Percentiles rank a stretch among this genome's conserved stretches.
Evolutionary conservation across 2,888 invertebrate species (phyloP).

Genomic region (Cataglyphis rosenhaueri): DNA sequence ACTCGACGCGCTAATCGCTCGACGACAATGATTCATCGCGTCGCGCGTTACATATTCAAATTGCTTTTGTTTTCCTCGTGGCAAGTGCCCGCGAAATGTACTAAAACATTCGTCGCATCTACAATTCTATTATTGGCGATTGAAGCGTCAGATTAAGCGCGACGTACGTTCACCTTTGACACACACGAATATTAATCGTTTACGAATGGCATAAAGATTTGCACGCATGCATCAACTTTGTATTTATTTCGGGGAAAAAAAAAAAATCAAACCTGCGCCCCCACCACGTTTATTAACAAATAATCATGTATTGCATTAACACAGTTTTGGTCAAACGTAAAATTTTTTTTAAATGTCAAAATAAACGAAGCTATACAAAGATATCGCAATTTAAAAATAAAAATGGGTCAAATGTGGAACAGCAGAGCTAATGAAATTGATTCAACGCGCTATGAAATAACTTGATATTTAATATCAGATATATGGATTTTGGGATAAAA

Average conservation of each 20-base stretch:
- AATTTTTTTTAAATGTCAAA: slow-evolving; percentile 18
- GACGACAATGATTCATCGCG: slow-evolving; percentile 24
- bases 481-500: neutral
- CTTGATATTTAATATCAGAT: neutral
- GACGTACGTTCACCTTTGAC: slow-evolving; percentile 14
- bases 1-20: slow-evolving; percentile 23
- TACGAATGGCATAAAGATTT: neutral
- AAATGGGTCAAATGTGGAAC: slow-evolving; percentile 19
- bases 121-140: slow-evolving; percentile 38
- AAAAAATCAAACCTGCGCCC: neutral
- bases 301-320: neutral
- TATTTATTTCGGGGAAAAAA: neutral
- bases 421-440: neutral
- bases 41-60: slow-evolving; percentile 2
- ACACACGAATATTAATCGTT: neutral
- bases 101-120: neutral
- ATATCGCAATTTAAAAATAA: slow-evolving; percentile 38
- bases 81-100: slow-evolving; percentile 29
- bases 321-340: neutral
- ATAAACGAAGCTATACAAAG: neutral
- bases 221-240: neutral
- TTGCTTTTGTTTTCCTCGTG: neutral
- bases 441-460: neutral
- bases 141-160: neutral
- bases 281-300: neutral